phyloP scores from a whole-genome alignment of 2,113 vertebrate species.

The Anarhynchus alexandrinus region DNA sequence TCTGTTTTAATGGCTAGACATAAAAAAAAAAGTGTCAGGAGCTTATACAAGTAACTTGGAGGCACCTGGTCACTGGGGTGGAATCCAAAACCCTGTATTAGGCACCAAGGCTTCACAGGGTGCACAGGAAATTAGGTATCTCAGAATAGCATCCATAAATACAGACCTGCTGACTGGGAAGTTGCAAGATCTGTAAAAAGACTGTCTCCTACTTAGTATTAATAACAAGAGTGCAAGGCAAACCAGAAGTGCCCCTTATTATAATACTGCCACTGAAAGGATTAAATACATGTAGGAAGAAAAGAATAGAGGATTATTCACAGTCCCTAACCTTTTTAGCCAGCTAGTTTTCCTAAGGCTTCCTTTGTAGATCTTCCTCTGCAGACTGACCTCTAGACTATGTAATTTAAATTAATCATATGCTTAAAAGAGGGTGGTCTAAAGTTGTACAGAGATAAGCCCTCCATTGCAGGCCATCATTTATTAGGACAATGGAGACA shows the following conservation, averaged over 20 bases:
- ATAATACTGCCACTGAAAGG: background rate
- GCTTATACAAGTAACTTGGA: conserved; percentile 3
- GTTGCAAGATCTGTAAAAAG: conserved; percentile 12
- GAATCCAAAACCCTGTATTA: conserved; percentile 43
- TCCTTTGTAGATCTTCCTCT: background rate
- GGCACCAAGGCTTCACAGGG: conserved; percentile 47
- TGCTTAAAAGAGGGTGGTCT: background rate
- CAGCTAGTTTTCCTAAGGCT: background rate
- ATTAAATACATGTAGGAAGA: background rate
- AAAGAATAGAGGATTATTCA: background rate
- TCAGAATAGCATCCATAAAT: conserved; percentile 63
- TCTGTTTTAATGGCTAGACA: background rate
- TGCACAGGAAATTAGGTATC: conserved; percentile 52
- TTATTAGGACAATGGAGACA: background rate
- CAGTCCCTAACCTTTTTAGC: background rate
- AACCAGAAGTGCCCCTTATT: background rate
- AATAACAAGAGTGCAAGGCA: background rate
- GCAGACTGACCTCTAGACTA: background rate
- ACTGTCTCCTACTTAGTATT: background rate
- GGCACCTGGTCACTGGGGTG: conserved; percentile 51
- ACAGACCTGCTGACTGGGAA: conserved; percentile 42
- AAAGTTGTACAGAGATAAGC: background rate
- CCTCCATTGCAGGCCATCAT: background rate
- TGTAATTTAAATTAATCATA: background rate
- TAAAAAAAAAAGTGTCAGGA: background rate